phyloP scores from a whole-genome alignment of 2,797 vertebrate genomes.

The Takifugu ocellatus region DNA sequence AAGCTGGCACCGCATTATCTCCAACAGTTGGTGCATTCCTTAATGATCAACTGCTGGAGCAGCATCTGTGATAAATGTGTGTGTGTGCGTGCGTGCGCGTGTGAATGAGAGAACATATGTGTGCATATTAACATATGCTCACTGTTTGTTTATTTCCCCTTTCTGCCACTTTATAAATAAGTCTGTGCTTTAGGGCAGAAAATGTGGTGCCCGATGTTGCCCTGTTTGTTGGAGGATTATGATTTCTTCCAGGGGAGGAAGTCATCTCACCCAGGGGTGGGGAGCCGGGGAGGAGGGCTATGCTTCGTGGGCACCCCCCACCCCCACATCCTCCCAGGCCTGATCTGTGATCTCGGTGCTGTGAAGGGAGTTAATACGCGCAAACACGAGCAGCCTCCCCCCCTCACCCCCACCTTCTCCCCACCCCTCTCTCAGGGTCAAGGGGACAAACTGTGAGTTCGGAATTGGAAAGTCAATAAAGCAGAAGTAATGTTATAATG shows the following conservation, averaged over 20 bases:
- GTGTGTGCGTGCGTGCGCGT: conserved; percentile 13
- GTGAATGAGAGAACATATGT: conserved; percentile 43
- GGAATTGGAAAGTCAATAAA: conserved; percentile 81
- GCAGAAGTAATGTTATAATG: conserved; percentile 80
- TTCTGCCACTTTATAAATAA: conserved; percentile 47
- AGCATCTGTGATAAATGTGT: conserved; percentile 84
- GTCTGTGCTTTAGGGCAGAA: conserved; percentile 49
- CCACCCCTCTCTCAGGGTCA: conserved; percentile 60
- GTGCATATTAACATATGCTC: conserved; percentile 66
- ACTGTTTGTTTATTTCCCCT: conserved; percentile 62
- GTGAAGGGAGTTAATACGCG: conserved; percentile 64
- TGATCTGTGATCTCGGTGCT: conserved; percentile 68
- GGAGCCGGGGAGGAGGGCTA: conserved; percentile 41
- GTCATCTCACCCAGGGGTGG: conserved; percentile 58
- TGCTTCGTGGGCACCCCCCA: conserved; percentile 47
- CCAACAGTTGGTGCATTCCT: conserved; percentile 98
- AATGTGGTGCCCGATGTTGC: conserved; percentile 42
- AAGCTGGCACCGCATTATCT: conserved; percentile 97
- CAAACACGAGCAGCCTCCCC: conserved; percentile 44
- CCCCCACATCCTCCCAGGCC: conserved; percentile 45
- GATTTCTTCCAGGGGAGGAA: conserved; percentile 60
- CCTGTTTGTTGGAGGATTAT: conserved; percentile 45
- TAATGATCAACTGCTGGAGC: conserved; percentile 95
- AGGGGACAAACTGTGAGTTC: conserved; percentile 77
- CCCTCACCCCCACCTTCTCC: conserved; percentile 38